Evolutionary conservation across 2,797 vertebrate genomes (phyloP).

Genomic region (Liparis tanakae): DNA sequence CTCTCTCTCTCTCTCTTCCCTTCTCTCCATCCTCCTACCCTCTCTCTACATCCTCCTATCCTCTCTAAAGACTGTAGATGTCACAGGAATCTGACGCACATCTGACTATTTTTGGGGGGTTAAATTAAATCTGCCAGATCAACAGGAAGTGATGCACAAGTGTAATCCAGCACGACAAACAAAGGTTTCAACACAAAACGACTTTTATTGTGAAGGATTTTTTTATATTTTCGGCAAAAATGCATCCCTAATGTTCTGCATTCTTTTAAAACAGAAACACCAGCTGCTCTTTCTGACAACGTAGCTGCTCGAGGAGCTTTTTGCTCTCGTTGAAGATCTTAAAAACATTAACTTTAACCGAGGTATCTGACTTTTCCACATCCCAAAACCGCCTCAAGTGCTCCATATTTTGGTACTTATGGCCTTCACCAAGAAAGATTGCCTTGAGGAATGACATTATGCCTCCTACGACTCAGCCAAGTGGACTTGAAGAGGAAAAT

Average conservation of each 20-base stretch:
- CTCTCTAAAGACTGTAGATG: constrained; percentile 9
- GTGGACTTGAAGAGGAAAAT: neutral
- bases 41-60: constrained; percentile 19
- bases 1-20: constrained; percentile 7
- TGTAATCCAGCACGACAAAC: neutral
- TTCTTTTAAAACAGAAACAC: neutral
- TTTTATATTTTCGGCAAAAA: neutral
- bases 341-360: neutral
- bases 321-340: neutral
- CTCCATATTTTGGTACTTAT: constrained; percentile 7
- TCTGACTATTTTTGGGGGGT: neutral
- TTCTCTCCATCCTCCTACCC: constrained; percentile 11
- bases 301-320: neutral
- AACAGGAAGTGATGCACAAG: neutral
- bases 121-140: neutral
- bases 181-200: too few species aligned
- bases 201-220: constrained; percentile 1
- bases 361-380: neutral
- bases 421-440: constrained; percentile 15
- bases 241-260: neutral
- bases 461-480: constrained; percentile 28
- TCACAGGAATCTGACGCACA: constrained; percentile 16
- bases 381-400: neutral
- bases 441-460: constrained; percentile 30
- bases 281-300: neutral